phyloP scores from a whole-genome alignment of 2,113 vertebrate species.

The Cnemophilus loriae region DNA sequence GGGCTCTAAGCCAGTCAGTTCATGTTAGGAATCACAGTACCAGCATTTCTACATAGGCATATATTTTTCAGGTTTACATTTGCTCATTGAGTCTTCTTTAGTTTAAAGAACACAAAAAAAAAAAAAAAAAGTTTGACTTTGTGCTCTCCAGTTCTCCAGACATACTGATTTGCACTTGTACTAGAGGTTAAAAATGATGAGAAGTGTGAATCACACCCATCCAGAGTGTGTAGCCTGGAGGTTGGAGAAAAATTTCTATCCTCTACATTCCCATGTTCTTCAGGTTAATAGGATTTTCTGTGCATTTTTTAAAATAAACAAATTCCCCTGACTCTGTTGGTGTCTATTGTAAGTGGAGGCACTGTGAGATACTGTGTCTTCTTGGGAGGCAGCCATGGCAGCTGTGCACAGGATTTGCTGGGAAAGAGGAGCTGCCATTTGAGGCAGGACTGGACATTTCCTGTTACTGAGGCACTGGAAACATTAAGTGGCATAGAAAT shows the following conservation, averaged over 20 bases:
- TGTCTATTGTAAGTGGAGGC: not conserved
- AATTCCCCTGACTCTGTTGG: not conserved
- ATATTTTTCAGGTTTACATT: not conserved
- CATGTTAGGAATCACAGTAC: not conserved
- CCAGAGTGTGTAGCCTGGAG: not conserved
- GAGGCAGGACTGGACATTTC: not conserved
- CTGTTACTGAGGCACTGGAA: not conserved
- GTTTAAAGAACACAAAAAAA: not conserved
- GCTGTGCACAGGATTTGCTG: rapidly evolving
- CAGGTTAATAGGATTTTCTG: not conserved
- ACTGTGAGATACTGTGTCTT: not conserved
- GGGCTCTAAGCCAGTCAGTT: not conserved
- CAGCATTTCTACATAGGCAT: not conserved
- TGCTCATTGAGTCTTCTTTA: not conserved
- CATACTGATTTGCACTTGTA: not conserved
- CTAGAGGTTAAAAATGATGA: not conserved
- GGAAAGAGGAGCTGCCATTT: not conserved
- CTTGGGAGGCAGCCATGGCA: not conserved
- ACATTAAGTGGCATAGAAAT: not conserved
- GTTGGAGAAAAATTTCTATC: not conserved
- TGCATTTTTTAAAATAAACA: not conserved
- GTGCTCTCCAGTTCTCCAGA: not conserved
- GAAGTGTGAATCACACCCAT: not conserved
- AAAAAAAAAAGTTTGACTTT: not conserved
- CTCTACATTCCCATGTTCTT: not conserved